Conservation (phyloP, 2,888 invertebrate species). For the Smittia sp. region DNA sequence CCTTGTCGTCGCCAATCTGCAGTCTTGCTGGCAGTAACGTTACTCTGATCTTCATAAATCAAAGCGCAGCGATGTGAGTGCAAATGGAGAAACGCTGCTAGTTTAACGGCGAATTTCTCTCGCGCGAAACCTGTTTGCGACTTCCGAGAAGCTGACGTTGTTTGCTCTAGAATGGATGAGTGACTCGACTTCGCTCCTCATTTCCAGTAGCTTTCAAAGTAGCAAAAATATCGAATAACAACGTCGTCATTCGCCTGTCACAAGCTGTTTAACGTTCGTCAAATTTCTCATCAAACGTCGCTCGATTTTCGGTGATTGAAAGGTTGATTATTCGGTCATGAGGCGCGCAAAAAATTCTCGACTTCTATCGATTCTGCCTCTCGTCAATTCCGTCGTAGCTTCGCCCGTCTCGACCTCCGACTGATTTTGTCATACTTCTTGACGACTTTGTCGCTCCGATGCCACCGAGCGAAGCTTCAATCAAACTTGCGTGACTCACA, state of each 20-base stretch:
- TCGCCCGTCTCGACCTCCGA: no score
- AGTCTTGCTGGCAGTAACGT: background rate
- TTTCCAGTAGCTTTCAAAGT: no score
- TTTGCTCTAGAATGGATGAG: no score
- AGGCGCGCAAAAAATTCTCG: background rate
- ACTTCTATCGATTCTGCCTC: background rate
- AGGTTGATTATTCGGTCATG: constrained; percentile 13
- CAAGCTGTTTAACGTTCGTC: background rate
- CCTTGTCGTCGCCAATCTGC: background rate
- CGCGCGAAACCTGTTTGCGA: background rate
- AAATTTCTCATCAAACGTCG: background rate
- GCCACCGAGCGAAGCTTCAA: no score
- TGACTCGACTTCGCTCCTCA: no score
- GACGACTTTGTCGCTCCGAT: no score
- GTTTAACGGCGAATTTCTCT: background rate
- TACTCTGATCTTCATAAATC: background rate
- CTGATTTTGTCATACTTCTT: no score
- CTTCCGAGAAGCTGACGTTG: background rate
- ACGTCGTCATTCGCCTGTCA: background rate
- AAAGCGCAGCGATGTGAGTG: no score
- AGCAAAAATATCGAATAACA: constrained; percentile 33
- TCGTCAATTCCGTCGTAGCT: background rate
- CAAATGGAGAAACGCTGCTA: background rate
- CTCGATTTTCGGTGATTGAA: background rate
- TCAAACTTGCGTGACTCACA: no score